Conservation (phyloP, 2,113 vertebrate genomes). For the Callocephalon fimbriatum region DNA sequence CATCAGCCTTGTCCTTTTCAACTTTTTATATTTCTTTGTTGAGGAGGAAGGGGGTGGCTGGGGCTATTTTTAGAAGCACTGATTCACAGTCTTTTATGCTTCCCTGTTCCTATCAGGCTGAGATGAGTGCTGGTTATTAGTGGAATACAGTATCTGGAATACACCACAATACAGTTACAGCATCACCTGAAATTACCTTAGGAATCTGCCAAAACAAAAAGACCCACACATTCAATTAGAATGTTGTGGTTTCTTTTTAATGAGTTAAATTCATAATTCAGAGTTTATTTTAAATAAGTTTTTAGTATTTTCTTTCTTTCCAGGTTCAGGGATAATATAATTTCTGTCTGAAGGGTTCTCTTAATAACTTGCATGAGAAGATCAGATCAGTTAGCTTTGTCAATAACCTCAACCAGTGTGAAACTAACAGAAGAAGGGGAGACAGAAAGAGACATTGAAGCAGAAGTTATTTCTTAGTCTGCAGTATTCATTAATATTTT, state of each 20-base stretch:
- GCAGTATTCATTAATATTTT: constrained; percentile 31
- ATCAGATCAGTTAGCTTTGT: not conserved
- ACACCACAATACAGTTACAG: not conserved
- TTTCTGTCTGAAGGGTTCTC: not conserved
- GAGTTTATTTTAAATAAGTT: not conserved
- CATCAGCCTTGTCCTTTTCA: not conserved
- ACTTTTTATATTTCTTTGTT: not conserved
- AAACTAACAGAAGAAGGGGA: not conserved
- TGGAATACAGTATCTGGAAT: not conserved
- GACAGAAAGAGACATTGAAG: constrained; percentile 5
- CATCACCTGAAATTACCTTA: not conserved
- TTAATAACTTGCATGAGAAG: not conserved
- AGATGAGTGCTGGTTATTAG: not conserved
- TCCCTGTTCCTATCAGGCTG: not conserved
- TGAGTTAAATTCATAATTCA: not conserved
- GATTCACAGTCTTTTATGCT: constrained; percentile 19
- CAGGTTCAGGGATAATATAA: not conserved
- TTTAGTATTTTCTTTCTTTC: not conserved
- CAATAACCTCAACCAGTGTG: not conserved
- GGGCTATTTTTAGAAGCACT: constrained; percentile 15
- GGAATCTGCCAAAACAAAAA: not conserved
- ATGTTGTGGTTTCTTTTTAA: not conserved
- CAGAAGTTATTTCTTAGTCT: constrained; percentile 41
- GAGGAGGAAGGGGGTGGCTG: not conserved
- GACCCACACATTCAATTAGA: not conserved